Percentiles rank a stretch among this genome's conserved stretches.
Evolutionary conservation across 1,140 invertebrate species (phyloP).

Genomic region (Leptopilina boulardi): DNA sequence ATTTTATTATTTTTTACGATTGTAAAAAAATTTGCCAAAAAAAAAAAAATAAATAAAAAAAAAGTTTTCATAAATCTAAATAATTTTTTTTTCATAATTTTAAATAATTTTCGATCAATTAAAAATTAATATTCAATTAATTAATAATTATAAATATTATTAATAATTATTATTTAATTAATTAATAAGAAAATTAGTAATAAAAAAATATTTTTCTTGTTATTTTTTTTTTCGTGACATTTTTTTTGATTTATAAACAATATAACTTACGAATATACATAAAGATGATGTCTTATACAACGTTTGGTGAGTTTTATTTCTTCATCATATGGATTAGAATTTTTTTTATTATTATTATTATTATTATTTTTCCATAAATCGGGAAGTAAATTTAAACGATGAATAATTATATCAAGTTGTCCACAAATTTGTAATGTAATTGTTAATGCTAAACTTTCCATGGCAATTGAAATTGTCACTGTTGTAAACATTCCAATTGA

Average conservation of each 20-base stretch:
- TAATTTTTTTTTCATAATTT: too few relatives aligned
- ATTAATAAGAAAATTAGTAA: too few relatives aligned
- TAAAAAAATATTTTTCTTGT: too few relatives aligned
- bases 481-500: not conserved
- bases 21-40: too few relatives aligned
- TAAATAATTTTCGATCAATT: too few relatives aligned
- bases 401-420: not conserved
- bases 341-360: not conserved
- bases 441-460: not conserved
- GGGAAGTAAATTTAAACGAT: not conserved
- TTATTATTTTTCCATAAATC: not conserved
- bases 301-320: not conserved
- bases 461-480: not conserved
- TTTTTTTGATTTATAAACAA: not conserved
- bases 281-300: not conserved
- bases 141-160: too few relatives aligned
- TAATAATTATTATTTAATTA: too few relatives aligned
- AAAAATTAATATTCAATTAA: too few relatives aligned
- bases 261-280: not conserved
- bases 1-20: too few relatives aligned
- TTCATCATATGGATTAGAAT: not conserved
- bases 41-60: too few relatives aligned
- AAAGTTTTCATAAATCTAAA: too few relatives aligned
- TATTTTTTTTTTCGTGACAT: too few relatives aligned
- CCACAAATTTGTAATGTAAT: not conserved